Evolutionary conservation across 2,888 invertebrate species (phyloP).

Genomic region (Polylopha cassiicola): DNA sequence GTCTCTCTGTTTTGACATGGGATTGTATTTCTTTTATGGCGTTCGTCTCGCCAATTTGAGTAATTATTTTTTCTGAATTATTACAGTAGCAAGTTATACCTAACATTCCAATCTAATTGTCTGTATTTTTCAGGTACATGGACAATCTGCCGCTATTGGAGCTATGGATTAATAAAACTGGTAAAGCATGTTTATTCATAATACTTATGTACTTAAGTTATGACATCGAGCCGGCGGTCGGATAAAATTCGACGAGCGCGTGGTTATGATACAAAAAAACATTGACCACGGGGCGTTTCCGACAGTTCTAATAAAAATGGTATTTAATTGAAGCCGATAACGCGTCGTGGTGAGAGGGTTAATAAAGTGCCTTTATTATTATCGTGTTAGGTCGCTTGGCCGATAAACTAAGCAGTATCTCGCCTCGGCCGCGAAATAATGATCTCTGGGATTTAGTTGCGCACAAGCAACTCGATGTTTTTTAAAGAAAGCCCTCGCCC

Average conservation of each 20-base stretch:
- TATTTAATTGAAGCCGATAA: conserved; percentile 75
- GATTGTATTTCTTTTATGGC: conserved; percentile 36
- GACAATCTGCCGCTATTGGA: conserved; percentile 36
- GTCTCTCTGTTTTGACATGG: conserved; percentile 45
- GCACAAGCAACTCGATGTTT: conserved; percentile 17
- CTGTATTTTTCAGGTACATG: conserved; percentile 53
- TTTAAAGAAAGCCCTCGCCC: conserved; percentile 14
- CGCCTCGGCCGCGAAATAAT: conserved; percentile 27
- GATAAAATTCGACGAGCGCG: conserved; percentile 40
- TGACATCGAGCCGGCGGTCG: conserved; percentile 29
- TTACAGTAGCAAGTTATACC: not conserved
- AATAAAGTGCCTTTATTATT: conserved; percentile 75
- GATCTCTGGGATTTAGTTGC: conserved; percentile 36
- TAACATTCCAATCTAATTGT: conserved; percentile 27
- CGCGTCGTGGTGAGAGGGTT: conserved; percentile 61
- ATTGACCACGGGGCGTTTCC: conserved; percentile 60
- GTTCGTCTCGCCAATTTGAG: conserved; percentile 31
- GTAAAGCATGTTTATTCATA: conserved; percentile 32
- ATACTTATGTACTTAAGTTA: conserved; percentile 8
- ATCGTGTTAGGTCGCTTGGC: conserved; percentile 57
- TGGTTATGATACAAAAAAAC: conserved; percentile 47
- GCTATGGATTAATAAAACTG: conserved; percentile 47
- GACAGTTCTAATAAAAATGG: conserved; percentile 71
- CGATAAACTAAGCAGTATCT: conserved; percentile 46
- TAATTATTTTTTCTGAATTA: not conserved